Evolutionary conservation across 2,888 invertebrate species (phyloP).

Genomic region (Hipparchia sbordonii): DNA sequence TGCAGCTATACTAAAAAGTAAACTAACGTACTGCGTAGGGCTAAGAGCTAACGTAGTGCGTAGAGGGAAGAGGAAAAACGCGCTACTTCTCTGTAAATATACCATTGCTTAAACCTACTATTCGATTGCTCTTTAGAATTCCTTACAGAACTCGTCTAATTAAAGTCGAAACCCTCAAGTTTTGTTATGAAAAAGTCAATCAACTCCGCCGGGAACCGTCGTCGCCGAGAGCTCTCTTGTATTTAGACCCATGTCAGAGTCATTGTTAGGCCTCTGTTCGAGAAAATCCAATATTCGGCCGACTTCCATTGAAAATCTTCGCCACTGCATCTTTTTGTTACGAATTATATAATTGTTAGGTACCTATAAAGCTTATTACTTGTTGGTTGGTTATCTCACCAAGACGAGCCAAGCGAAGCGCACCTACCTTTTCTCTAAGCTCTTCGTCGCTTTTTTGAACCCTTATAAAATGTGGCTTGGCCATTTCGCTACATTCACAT

Average conservation of each 20-base stretch:
- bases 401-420: too few relatives aligned
- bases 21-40: too few relatives aligned
- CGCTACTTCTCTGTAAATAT: slow-evolving; percentile 19
- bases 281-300: slow-evolving; percentile 62
- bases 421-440: too few relatives aligned
- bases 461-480: too few relatives aligned
- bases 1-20: too few relatives aligned
- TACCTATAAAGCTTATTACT: too few relatives aligned
- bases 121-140: slow-evolving; percentile 41
- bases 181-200: slow-evolving; percentile 57
- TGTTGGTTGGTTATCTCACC: too few relatives aligned
- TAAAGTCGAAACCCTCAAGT: slow-evolving; percentile 47
- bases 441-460: too few relatives aligned
- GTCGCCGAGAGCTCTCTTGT: slow-evolving; percentile 34
- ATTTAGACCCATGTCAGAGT: slow-evolving; percentile 51
- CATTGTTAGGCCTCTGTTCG: slow-evolving; percentile 60
- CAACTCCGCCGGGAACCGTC: slow-evolving; percentile 37
- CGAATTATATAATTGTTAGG: slow-evolving; percentile 42
- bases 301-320: slow-evolving; percentile 51
- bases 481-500: too few relatives aligned
- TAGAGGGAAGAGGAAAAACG: too few relatives aligned
- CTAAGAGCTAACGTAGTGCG: too few relatives aligned
- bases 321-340: slow-evolving; percentile 51
- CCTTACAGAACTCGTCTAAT: slow-evolving; percentile 51
- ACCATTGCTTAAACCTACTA: slow-evolving; percentile 4